Evolutionary conservation across 2,888 invertebrate species (phyloP).

Genomic region (Barypeithes pellucidus): DNA sequence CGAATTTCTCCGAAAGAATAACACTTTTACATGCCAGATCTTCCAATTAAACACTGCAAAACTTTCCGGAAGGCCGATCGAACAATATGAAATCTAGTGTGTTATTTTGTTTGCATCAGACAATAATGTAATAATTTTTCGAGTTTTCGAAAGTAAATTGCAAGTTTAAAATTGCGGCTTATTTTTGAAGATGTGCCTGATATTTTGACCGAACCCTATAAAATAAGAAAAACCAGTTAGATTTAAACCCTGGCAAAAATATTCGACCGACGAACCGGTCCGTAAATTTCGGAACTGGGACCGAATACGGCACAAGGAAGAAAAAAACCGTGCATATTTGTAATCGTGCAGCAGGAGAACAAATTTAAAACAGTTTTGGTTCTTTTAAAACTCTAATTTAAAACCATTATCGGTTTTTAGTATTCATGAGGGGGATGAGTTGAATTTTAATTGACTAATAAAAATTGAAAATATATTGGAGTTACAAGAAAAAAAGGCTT

Average conservation of each 20-base stretch:
- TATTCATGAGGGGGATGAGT: neutral
- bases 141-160: too few species aligned
- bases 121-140: too few species aligned
- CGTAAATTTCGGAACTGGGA: conserved; percentile 7
- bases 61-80: too few species aligned
- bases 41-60: too few species aligned
- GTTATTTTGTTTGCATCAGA: too few species aligned
- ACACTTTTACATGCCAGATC: too few species aligned
- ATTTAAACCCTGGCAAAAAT: conserved; percentile 16
- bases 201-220: conserved; percentile 9
- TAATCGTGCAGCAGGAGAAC: neutral
- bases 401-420: neutral
- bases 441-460: conserved; percentile 17
- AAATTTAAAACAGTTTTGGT: conserved; percentile 3
- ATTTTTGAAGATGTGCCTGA: too few species aligned
- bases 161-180: too few species aligned
- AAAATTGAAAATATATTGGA: too few species aligned
- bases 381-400: neutral
- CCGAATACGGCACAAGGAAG: conserved; percentile 9
- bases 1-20: too few species aligned
- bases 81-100: too few species aligned
- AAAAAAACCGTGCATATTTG: conserved; percentile 7
- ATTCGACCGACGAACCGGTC: conserved; percentile 22
- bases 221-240: conserved; percentile 3
- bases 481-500: too few species aligned